Percentiles rank a stretch among this genome's conserved stretches.
phyloP scores from a whole-genome alignment of 2,797 vertebrate species.

The Merluccius polli region DNA sequence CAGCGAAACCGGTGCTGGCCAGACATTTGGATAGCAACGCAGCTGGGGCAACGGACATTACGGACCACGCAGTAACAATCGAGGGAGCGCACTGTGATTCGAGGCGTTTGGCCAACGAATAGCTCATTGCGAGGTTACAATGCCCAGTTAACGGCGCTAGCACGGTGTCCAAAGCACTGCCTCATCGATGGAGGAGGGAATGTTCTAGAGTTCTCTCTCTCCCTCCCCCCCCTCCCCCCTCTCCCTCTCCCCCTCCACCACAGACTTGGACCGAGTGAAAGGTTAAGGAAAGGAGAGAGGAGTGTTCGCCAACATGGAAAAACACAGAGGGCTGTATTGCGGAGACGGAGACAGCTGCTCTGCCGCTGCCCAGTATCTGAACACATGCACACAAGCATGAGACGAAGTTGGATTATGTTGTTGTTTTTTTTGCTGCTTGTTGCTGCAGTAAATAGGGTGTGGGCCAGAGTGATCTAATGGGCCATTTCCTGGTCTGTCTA shows the following conservation, averaged over 20 bases:
- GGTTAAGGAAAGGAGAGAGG: constrained; percentile 26
- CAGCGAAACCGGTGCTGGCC: constrained; percentile 40
- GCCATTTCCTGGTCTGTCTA: constrained; percentile 18
- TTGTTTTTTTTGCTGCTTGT: not conserved
- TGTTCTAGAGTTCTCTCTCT: not conserved
- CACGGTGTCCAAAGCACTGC: constrained; percentile 49
- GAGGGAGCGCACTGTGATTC: constrained; percentile 47
- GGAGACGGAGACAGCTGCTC: constrained; percentile 48
- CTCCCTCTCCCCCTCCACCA: constrained; percentile 28
- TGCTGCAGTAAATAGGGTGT: constrained; percentile 21
- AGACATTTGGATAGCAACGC: constrained; percentile 33
- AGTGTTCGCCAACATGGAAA: constrained; percentile 46
- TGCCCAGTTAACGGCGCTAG: constrained; percentile 28
- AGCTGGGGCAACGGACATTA: constrained; percentile 42
- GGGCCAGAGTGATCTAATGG: constrained; percentile 10
- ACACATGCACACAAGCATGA: constrained; percentile 8
- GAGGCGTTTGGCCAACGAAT: constrained; percentile 55
- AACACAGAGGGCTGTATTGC: constrained; percentile 43
- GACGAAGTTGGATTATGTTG: not conserved
- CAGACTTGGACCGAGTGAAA: constrained; percentile 37
- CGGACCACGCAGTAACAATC: constrained; percentile 51
- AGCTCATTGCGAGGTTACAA: constrained; percentile 56
- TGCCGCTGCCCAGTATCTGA: not conserved
- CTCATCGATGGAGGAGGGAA: constrained; percentile 40
- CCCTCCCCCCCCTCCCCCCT: not conserved